phyloP scores from a whole-genome alignment of 1,140 invertebrate species.

The Monochamus saltuarius region DNA sequence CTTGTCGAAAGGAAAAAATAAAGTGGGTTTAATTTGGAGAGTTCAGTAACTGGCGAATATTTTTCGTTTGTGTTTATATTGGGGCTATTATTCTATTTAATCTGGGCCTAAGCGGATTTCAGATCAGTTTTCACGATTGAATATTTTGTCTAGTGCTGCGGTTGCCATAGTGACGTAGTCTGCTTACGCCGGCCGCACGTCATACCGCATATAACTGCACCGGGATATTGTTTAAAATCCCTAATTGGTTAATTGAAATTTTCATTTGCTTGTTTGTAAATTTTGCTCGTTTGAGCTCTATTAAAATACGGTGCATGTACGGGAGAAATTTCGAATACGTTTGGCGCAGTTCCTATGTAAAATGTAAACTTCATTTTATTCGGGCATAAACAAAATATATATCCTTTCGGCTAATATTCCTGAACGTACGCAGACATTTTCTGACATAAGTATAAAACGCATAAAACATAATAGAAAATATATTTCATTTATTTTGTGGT shows the following conservation, averaged over 20 bases:
- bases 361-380: too few relatives aligned
- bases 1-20: constrained; percentile 17
- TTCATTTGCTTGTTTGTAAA: constrained; percentile 9
- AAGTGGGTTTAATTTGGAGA: constrained; percentile 30
- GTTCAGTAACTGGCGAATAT: constrained; percentile 30
- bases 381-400: too few relatives aligned
- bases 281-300: neutral
- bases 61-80: constrained; percentile 38
- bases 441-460: too few relatives aligned
- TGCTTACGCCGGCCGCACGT: constrained; percentile 4
- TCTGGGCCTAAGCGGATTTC: constrained; percentile 39
- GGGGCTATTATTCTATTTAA: constrained; percentile 41
- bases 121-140: constrained; percentile 29
- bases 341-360: too few relatives aligned
- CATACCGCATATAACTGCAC: constrained; percentile 8
- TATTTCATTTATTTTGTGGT: too few relatives aligned
- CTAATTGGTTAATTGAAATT: constrained; percentile 9
- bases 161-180: constrained; percentile 25
- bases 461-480: too few relatives aligned
- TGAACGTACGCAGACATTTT: too few relatives aligned
- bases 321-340: too few relatives aligned
- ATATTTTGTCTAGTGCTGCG: constrained; percentile 31
- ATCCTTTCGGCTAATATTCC: too few relatives aligned
- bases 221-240: constrained; percentile 4
- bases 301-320: too few relatives aligned